Base-by-base conservation (phyloP, 2,888 invertebrate species). In the Lasioglossum zephyrum region DNA sequence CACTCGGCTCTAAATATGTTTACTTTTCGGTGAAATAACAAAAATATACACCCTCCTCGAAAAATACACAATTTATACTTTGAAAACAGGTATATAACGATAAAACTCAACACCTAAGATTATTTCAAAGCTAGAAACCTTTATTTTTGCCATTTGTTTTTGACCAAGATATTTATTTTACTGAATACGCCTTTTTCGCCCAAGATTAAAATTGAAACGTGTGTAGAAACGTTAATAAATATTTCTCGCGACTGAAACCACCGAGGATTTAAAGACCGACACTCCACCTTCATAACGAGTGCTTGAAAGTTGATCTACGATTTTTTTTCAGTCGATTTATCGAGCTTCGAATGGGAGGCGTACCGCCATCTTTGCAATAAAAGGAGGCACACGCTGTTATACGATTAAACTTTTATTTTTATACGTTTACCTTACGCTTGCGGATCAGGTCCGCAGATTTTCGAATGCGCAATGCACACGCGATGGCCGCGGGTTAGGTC, bases 401-500 rank as follows among this genome's bases (percentile, higher is more conserved):
- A 22, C 22, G 22, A 22, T 53, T 22, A 0, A 22, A 53, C 6
- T 53, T 49, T 53, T 53, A 18, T 53, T 53, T 53, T 53, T 2
- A 49, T 22, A 53, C 22, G 22, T 53, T 53, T 22, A 53, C 8
- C 22, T 22, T 87, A 90, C 60, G 84, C 57, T 70, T 49, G 60
- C 75, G 85, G 77, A 84, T 81, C 63, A 13, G 75, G 47, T n/a
- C 49, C 72, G 79, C 77, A 79, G 85, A 82, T 88, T 85, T 82
- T 76, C 57, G 79, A 36, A 16, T 47, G 31, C 22, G 53, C 41
- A 26, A 22, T 22, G 44, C 57, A n/a, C 86, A 88, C 90, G 90
- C 90, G 75, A 90, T 39, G 22, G 39, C 39, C 26, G 41, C 16
- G 13, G 69, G 74, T 66, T 36, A 31, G 36, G 77, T 22, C 73